A percentile compares a stretch with the other conserved stretches of the same genome.
These are phyloP conservation scores for Euwallacea fornicatus DNA, from an alignment of 1,140 invertebrate genomes.

Conservation along the genomic window DNA sequence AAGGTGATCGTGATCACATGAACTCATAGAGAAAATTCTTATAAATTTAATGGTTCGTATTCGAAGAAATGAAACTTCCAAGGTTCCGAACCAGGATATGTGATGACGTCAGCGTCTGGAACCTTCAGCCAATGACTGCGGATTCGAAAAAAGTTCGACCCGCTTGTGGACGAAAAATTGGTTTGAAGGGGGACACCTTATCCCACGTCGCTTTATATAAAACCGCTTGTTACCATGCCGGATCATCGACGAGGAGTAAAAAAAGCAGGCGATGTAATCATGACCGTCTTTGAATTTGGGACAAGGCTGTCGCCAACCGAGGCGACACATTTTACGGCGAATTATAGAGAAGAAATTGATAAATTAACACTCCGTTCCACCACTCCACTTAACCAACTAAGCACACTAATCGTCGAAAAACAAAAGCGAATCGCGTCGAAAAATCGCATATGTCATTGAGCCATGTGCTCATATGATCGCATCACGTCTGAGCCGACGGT, in stretches of 20 bases:
- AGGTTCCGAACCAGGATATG: slow-evolving; percentile 20
- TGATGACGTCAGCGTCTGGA: slow-evolving; percentile 33
- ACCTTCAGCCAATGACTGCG: slow-evolving; percentile 27
- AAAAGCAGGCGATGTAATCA: slow-evolving; percentile 34
- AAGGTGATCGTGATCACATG: too few relatives aligned
- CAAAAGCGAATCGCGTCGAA: too few relatives aligned
- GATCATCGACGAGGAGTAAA: slow-evolving; percentile 22
- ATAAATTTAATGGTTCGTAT: too few relatives aligned
- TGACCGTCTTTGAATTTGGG: slow-evolving; percentile 35
- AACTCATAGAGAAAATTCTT: too few relatives aligned
- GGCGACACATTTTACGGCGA: slow-evolving; percentile 12
- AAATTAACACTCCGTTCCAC: neutral
- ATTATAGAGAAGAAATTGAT: slow-evolving; percentile 16
- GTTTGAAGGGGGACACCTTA: slow-evolving; percentile 28
- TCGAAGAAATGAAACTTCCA: neutral
- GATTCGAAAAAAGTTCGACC: slow-evolving; percentile 16
- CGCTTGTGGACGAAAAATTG: slow-evolving; percentile 24
- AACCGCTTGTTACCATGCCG: slow-evolving; percentile 33
- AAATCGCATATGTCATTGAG: too few relatives aligned
- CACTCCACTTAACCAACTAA: slow-evolving; percentile 7
- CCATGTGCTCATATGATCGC: neutral
- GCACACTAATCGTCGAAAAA: slow-evolving; percentile 1
- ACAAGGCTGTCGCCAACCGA: slow-evolving; percentile 31
- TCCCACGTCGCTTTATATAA: slow-evolving; percentile 27
- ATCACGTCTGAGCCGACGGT: neutral